A percentile compares a stretch with the other conserved stretches of the same genome.
Conservation (phyloP, 2,113 vertebrate species). For the Colaptes auratus region DNA sequence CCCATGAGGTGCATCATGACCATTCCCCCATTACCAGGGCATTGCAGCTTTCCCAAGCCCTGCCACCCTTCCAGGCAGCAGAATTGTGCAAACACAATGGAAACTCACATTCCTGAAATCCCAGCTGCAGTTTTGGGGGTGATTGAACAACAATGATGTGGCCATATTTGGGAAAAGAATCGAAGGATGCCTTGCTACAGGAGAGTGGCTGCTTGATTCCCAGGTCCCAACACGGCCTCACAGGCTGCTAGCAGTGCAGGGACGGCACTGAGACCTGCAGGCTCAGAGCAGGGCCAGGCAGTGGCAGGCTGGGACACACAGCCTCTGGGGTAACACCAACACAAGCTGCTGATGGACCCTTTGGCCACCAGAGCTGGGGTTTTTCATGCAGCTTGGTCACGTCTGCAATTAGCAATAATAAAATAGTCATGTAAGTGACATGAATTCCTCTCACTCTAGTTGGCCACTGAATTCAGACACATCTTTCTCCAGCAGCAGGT, state of each 20-base stretch:
- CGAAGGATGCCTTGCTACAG: not conserved
- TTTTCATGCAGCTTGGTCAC: accelerated
- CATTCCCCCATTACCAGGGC: not conserved
- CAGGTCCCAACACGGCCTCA: accelerated
- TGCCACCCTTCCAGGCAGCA: not conserved
- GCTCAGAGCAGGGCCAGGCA: not conserved
- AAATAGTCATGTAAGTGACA: not conserved
- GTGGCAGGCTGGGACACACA: accelerated
- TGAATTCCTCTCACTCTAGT: accelerated
- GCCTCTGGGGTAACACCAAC: accelerated
- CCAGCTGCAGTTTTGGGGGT: constrained; percentile 49
- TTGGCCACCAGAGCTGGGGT: accelerated
- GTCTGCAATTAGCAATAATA: not conserved
- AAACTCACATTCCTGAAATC: constrained; percentile 44
- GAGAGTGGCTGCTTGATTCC: not conserved
- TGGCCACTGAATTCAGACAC: accelerated
- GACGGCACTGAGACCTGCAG: not conserved
- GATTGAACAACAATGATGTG: not conserved
- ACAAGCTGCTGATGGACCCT: not conserved
- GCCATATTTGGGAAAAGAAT: constrained; percentile 56
- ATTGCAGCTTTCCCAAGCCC: not conserved
- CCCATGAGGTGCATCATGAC: accelerated
- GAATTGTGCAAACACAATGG: not conserved
- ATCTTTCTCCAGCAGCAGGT: constrained; percentile 32
- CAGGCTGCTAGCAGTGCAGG: not conserved